Conservation (phyloP, 2,888 invertebrate genomes). For the Leucophora obtusa region DNA sequence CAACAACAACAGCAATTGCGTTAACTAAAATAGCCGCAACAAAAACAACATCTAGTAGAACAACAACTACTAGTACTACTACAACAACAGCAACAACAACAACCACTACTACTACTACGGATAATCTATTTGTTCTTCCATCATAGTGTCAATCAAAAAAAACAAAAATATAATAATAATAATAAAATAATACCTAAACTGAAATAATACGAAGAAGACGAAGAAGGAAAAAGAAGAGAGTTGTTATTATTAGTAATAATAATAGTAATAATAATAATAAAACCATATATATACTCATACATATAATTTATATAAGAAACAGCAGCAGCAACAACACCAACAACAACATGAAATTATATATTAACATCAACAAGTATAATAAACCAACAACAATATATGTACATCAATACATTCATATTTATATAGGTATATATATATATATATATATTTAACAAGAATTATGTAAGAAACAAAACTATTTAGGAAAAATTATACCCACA, state of each 20-base stretch:
- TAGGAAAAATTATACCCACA: constrained; percentile 2
- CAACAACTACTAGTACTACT: constrained; percentile 37
- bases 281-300: constrained; percentile 3
- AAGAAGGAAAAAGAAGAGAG: constrained; percentile 16
- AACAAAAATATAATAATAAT: constrained; percentile 56
- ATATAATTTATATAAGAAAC: not conserved
- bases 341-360: not conserved
- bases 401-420: not conserved
- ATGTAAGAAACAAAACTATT: not conserved
- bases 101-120: constrained; percentile 67
- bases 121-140: constrained; percentile 79
- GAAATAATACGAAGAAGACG: constrained; percentile 5
- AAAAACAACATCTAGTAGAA: too few relatives aligned
- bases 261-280: too few relatives aligned
- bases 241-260: not conserved
- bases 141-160: constrained; percentile 78
- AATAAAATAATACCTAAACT: constrained; percentile 30
- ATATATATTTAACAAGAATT: not conserved
- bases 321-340: not conserved
- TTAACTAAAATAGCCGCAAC: constrained; percentile 33
- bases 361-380: not conserved
- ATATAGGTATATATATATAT: not conserved
- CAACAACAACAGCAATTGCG: constrained; percentile 55
- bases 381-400: not conserved
- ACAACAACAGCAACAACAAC: constrained; percentile 41